A percentile compares a stretch with the other conserved stretches of the same genome.
Evolutionary conservation across 2,888 invertebrate genomes (phyloP).

Genomic region (Neoaliturus tenellus): DNA sequence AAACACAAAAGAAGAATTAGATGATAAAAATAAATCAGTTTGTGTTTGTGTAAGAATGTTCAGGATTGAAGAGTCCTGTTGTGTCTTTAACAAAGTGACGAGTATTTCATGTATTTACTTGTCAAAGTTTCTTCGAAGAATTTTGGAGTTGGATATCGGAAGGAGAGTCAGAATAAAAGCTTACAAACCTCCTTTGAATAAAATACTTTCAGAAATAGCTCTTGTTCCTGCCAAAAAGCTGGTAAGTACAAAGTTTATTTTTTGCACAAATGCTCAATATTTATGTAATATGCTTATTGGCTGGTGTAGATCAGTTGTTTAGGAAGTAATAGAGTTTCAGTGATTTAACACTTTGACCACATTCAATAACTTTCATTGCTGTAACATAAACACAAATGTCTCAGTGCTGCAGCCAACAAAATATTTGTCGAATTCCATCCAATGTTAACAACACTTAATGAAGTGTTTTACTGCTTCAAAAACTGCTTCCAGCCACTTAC

Average conservation of each 20-base stretch:
- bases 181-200: slow-evolving; percentile 30
- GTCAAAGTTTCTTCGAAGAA: slow-evolving; percentile 75
- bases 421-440: no score
- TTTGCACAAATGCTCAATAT: no score
- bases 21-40: background rate
- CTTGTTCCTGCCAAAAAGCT: background rate
- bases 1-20: background rate
- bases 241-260: background rate
- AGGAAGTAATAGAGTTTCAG: no score
- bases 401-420: no score
- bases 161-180: slow-evolving; percentile 72
- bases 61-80: background rate
- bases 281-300: no score
- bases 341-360: no score
- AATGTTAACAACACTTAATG: no score
- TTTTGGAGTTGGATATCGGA: slow-evolving; percentile 76
- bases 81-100: background rate
- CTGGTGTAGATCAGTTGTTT: no score
- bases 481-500: no score
- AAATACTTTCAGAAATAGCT: slow-evolving; percentile 3
- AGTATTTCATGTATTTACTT: slow-evolving; percentile 72
- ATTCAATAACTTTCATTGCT: no score
- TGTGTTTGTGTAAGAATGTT: slow-evolving; percentile 43
- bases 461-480: no score
- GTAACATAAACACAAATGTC: no score